Evolutionary conservation across 2,797 vertebrate species (phyloP), one percentile per base, ranked within the genome.

Genomic region (Hephaestus fuliginosus): DNA sequence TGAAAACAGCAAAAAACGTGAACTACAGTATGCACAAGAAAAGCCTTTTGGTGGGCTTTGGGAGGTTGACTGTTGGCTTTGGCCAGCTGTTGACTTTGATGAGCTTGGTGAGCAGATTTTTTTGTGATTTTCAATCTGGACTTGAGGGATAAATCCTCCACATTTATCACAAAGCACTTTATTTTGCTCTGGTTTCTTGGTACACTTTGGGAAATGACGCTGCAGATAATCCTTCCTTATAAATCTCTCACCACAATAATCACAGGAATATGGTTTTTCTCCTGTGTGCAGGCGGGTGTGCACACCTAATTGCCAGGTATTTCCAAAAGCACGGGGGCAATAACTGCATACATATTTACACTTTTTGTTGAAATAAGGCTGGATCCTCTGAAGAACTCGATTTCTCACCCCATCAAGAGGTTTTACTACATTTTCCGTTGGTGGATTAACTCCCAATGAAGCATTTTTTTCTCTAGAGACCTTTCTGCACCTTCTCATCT

Each of bases 211-310:
- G 4, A 81, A 69, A 77, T 96, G 96, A 25, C 95, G 94, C 61
- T 91, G 60, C 57, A 96, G 63, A 87, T 96, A 96, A 83, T 96
- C 95, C 30, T 86, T 95, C 57, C 96, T 92, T 39, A 96, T 95
- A 62, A 96, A 96, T 80, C 84, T 88, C 74, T 94, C 82, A n/a
- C 94, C 94, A 88, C 96, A 96, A 55, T 80, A 68, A 3, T 91
- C 85, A 75, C 96, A 96, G 6, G 79, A 65, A 87, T 80, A 96
- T 30, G 95, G 95, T 70, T 86, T 95, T 80, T 96, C 96, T 17
- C 95, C 95, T 17, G 95, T 96, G 89, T 96, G 96, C 48, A 95
- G 86, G 43, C 94, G 94, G 20, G 33, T 88, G 83, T 96, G 96
- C 7, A 94, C 60, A 0, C 14, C 44, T 83, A 95, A 72, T 39